Percentiles rank a stretch among this genome's conserved stretches.
Conservation (phyloP, 2,888 invertebrate genomes). For the Mimas tiliae region DNA sequence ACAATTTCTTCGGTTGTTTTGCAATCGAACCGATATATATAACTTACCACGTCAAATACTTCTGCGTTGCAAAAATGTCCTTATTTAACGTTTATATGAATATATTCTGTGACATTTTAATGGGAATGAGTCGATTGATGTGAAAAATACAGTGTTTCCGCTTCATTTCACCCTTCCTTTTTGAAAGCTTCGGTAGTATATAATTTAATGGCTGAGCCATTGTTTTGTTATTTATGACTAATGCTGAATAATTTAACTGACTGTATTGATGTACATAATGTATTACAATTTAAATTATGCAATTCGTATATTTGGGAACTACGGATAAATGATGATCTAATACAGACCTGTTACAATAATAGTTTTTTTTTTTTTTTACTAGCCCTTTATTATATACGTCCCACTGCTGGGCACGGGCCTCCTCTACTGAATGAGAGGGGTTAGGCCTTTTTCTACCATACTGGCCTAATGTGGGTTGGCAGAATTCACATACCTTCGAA, state of each 20-base stretch:
- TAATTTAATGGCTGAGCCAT: background rate
- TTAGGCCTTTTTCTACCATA: too few relatives aligned
- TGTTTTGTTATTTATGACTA: background rate
- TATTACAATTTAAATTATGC: too few relatives aligned
- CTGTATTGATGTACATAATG: background rate
- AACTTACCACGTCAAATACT: background rate
- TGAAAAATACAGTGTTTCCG: slow-evolving; percentile 1
- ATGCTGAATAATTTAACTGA: background rate
- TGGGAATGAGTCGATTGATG: background rate
- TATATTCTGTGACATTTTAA: background rate
- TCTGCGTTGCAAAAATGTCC: background rate
- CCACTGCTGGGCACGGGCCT: too few relatives aligned
- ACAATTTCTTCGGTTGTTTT: slow-evolving; percentile 12
- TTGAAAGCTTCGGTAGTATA: background rate
- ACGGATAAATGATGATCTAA: too few relatives aligned
- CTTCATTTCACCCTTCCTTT: slow-evolving; percentile 10
- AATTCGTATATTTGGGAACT: too few relatives aligned
- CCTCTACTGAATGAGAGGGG: too few relatives aligned
- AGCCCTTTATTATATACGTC: too few relatives aligned
- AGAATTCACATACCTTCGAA: too few relatives aligned
- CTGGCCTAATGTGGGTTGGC: too few relatives aligned
- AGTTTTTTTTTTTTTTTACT: too few relatives aligned
- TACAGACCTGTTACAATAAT: too few relatives aligned
- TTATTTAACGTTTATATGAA: background rate
- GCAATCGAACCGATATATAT: background rate